A percentile compares a stretch with the other conserved stretches of the same genome.
phyloP scores from a whole-genome alignment of 2,797 vertebrate genomes.

The Pempheris klunzingeri region DNA sequence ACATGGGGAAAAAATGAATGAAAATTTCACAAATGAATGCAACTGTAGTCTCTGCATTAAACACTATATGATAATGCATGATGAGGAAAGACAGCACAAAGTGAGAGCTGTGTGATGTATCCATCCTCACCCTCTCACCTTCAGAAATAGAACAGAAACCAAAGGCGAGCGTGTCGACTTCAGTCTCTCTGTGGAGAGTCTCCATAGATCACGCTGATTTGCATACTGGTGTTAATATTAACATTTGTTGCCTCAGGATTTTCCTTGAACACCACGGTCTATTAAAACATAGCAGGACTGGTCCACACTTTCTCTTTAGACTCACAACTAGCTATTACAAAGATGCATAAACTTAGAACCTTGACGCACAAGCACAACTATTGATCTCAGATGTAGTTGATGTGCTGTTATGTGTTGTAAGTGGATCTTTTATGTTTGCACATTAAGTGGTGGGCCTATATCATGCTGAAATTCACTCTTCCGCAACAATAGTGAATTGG shows the following conservation, averaged over 20 bases:
- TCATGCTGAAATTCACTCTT: slow-evolving; percentile 27
- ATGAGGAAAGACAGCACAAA: not conserved
- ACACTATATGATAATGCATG: not conserved
- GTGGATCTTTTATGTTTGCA: slow-evolving; percentile 49
- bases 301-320: slow-evolving; percentile 30
- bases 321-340: slow-evolving; percentile 36
- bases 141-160: slow-evolving; percentile 33
- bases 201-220: slow-evolving; percentile 45
- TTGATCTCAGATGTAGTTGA: slow-evolving; percentile 57
- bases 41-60: not conserved
- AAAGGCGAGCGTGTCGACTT: slow-evolving; percentile 29
- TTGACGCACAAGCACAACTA: slow-evolving; percentile 43
- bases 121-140: slow-evolving; percentile 1
- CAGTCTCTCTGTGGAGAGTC: slow-evolving; percentile 23
- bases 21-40: not conserved
- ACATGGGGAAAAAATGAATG: not conserved
- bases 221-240: slow-evolving; percentile 58
- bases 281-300: slow-evolving; percentile 31
- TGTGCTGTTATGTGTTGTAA: slow-evolving; percentile 52
- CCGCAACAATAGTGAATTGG: not conserved
- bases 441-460: slow-evolving; percentile 32
- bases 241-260: slow-evolving; percentile 47
- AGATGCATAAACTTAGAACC: slow-evolving; percentile 52
- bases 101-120: not conserved
- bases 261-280: slow-evolving; percentile 50